Base-by-base conservation (phyloP, 2,888 invertebrate genomes). In the Schrankia costaestrigalis region DNA sequence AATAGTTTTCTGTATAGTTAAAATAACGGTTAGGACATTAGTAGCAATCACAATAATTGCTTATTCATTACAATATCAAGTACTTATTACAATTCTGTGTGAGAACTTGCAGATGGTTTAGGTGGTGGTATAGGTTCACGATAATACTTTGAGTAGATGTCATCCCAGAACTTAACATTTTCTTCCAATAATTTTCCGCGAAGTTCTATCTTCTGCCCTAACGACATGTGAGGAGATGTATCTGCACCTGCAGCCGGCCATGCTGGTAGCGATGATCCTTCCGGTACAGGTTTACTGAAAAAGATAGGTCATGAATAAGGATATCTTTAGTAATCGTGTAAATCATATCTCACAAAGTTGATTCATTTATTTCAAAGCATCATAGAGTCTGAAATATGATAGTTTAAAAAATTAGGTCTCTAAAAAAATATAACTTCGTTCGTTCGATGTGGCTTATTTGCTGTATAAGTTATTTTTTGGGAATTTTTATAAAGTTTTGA, bases 101-200 rank as follows among this genome's bases (percentile, higher is more conserved):
- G 17, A 5, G 4, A 5, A 5, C 7, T 17, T 17, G 7, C 17
- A 17, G n/a, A 17, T 17, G 7, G 5, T n/a, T n/a, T n/a, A n/a
- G 27, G 18, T 18, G 29, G 29, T 15, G 30, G 15, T 23, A 30
- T 5, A 2, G 27, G 35, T 3, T 23, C 5, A 8, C 35, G 23
- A 13, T 41, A 35, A 18, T 29, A 22, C 25, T 12, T 31, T 9
- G 11, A 31, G 17, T 48, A 48, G 2, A 48, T 35, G 3, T 22
- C 17, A 1, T 42, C 38, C 48, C 48, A 48, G 22, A 48, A 46
- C 0, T 5, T 11, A 15, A 19, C 21, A 8, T 42, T 28, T 27
- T 26, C 8, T 11, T 42, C 35, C 26, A 42, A 26, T 2, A 44
- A 26, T 2, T 27, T 10, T 14, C 33, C 46, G 11, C 33, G 38